phyloP scores from a whole-genome alignment of 1,140 invertebrate genomes.

The Drosophila bipectinata region DNA sequence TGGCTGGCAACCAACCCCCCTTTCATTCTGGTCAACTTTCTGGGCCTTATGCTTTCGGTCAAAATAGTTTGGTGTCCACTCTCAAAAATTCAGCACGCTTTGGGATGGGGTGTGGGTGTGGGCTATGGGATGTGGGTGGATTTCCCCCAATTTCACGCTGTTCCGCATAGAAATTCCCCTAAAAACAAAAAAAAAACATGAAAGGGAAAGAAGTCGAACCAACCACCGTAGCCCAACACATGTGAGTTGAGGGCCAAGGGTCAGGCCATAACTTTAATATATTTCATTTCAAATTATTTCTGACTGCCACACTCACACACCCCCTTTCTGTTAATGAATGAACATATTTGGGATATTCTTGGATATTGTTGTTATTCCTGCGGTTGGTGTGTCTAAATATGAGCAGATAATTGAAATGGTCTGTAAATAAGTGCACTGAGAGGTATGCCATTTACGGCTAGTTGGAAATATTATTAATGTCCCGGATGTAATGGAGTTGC shows the following conservation, averaged over 20 bases:
- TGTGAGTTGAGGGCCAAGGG: slow-evolving; percentile 13
- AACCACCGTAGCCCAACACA: slow-evolving; percentile 7
- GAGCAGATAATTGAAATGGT: slow-evolving; percentile 74
- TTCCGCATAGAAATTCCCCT: slow-evolving; percentile 40
- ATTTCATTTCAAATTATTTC: slow-evolving; percentile 45
- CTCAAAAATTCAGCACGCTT: slow-evolving; percentile 32
- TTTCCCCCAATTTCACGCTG: slow-evolving; percentile 37
- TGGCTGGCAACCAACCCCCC: slow-evolving; percentile 42
- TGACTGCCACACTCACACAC: slow-evolving; percentile 17
- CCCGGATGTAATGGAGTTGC: background rate
- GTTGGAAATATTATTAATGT: slow-evolving; percentile 29
- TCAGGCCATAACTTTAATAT: slow-evolving; percentile 53
- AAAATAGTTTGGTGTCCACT: slow-evolving; percentile 72
- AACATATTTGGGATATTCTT: slow-evolving; percentile 37
- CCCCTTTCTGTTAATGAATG: slow-evolving; percentile 35
- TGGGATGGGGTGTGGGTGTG: background rate
- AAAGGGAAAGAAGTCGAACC: slow-evolving; percentile 19
- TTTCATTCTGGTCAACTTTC: slow-evolving; percentile 11
- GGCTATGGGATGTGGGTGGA: too few species aligned
- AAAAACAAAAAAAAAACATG: background rate
- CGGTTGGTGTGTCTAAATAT: slow-evolving; percentile 56
- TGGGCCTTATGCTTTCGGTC: slow-evolving; percentile 55
- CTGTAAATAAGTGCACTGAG: slow-evolving; percentile 54
- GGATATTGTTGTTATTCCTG: slow-evolving; percentile 31
- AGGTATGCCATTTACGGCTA: slow-evolving; percentile 38